Evolutionary conservation across 2,888 invertebrate genomes (phyloP).

Genomic region (Alloplasta piceator): DNA sequence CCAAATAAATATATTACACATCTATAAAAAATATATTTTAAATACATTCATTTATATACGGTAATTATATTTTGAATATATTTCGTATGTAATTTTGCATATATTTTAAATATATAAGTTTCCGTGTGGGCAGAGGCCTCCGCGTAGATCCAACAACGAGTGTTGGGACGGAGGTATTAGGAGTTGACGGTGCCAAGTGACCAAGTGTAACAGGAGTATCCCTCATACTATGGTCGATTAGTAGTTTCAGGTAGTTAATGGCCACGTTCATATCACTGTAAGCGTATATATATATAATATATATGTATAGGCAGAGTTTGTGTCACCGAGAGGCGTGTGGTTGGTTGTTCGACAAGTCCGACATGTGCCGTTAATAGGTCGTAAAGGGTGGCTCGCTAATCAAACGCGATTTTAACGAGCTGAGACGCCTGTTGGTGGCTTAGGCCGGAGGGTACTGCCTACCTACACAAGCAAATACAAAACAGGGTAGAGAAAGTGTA

Average conservation of each 20-base stretch:
- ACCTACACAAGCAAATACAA: background rate
- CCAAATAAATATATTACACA: too few relatives aligned
- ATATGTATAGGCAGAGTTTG: background rate
- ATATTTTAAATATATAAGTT: too few relatives aligned
- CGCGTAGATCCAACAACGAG: too few relatives aligned
- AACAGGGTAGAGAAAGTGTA: conserved; percentile 4
- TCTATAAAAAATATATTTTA: too few relatives aligned
- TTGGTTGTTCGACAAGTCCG: conserved; percentile 64
- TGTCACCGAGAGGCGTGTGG: conserved; percentile 37
- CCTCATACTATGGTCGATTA: conserved; percentile 41
- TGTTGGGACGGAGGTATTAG: too few relatives aligned
- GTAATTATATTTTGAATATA: too few relatives aligned
- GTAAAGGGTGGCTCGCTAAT: conserved; percentile 71
- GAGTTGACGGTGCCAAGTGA: conserved; percentile 17
- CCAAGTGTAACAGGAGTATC: conserved; percentile 20
- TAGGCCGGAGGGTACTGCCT: conserved; percentile 26
- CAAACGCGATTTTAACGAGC: conserved; percentile 73
- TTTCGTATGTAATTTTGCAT: too few relatives aligned
- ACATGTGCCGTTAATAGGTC: conserved; percentile 69
- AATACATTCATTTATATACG: too few relatives aligned
- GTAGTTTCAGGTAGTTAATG: conserved; percentile 61
- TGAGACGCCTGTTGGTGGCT: conserved; percentile 55
- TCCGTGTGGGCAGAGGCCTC: too few relatives aligned
- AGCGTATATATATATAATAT: background rate
- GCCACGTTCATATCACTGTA: conserved; percentile 9